Base-by-base conservation (phyloP, 23 tunicate genomes). In the Trididemnum miniatum region DNA sequence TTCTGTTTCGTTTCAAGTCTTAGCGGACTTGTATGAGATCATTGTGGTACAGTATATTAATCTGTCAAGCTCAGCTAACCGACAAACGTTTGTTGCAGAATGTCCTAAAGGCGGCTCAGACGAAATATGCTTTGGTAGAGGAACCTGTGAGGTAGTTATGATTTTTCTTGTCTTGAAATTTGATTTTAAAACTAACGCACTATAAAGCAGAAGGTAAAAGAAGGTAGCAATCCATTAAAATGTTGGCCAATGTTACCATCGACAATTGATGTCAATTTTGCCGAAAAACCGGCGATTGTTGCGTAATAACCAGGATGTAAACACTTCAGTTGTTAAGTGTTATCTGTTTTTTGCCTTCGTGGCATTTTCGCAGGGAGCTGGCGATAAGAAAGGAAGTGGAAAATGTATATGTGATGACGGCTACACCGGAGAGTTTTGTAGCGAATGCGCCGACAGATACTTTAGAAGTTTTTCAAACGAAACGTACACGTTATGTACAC, bases 321-420 rank as follows among this genome's bases (percentile, higher is more conserved):
- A 29, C 82, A 77, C 82, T 77, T 54, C 2, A 74, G 25, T 23
- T 24, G 29, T 52, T 4, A 57, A 52, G 82, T 30, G 82, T 2
- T 38, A 30, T 18, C 3, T 33, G 9, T 77, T 1, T 4, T 51
- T 77, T 52, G 82, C 31, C 26, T 66, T 77, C 82, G 82, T 77
- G 82, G 82, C 82, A 52, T 57, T 1, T 20, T 36, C 9, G 30
- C 83, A 92, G 98, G 98, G 98, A 0, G 84, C 87, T 59, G 98
- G 98, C 27, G 98, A 93, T 71, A 88, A 80, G 63, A 76, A 88
- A 69, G 98, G 98, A 51, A 52, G 86, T 18, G 98, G 98, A 1
- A 84, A 84, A 65, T 93, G 98, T 59, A 71, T 72, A 4, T 93
- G 98, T 54, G 89, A 93, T 50, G 83, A 63, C 2, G 98, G 92